Conservation (phyloP, 2,888 invertebrate genomes). For the Dimorphilus gyrociliatus region DNA sequence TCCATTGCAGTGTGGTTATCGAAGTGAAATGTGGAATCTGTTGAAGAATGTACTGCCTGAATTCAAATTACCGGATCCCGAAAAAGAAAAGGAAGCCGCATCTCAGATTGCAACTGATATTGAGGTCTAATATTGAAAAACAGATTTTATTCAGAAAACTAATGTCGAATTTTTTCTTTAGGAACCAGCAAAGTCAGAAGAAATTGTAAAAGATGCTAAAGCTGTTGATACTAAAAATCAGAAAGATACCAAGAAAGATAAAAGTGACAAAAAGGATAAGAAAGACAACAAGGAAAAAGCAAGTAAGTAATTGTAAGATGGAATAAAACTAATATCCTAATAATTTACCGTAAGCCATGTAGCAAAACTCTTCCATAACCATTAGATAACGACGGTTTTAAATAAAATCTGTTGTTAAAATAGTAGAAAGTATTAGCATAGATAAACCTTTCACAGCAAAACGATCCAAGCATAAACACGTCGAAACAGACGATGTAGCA, state of each 20-base stretch:
- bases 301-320: slow-evolving; percentile 9
- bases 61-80: slow-evolving; percentile 30
- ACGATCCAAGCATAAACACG: too few species aligned
- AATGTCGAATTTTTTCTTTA: too few species aligned
- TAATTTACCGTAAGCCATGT: too few species aligned
- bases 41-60: slow-evolving; percentile 25
- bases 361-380: too few species aligned
- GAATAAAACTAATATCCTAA: too few species aligned
- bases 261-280: slow-evolving; percentile 21
- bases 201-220: slow-evolving; percentile 7
- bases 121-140: neutral
- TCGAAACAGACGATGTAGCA: too few species aligned
- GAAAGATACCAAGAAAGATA: slow-evolving; percentile 17
- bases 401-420: too few species aligned
- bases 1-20: slow-evolving; percentile 31
- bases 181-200: too few species aligned
- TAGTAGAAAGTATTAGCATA: too few species aligned
- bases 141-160: neutral
- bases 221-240: slow-evolving; percentile 20
- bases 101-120: too few species aligned
- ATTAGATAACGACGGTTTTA: too few species aligned
- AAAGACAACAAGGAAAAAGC: slow-evolving; percentile 18
- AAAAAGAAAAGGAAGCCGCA: slow-evolving; percentile 17
- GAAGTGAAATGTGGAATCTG: slow-evolving; percentile 30
- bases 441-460: too few species aligned